Percentiles rank a stretch among this genome's conserved stretches.
Evolutionary conservation across 2,113 vertebrate species (phyloP).

Genomic region (Furnarius figulus): DNA sequence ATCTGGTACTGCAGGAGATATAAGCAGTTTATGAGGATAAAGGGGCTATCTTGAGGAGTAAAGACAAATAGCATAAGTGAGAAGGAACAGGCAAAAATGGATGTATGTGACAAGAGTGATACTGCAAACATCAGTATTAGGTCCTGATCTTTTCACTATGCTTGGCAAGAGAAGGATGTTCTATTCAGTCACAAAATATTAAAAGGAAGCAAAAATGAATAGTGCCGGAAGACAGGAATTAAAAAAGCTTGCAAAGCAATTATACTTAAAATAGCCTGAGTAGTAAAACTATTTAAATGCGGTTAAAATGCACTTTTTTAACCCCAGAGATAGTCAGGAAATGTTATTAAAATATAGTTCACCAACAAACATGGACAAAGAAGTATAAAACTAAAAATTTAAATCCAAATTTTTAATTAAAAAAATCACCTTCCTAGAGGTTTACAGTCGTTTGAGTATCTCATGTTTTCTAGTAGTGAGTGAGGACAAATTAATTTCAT

Average conservation of each 20-base stretch:
- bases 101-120: background rate
- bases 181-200: background rate
- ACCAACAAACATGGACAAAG: background rate
- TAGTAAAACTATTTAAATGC: background rate
- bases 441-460: background rate
- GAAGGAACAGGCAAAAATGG: background rate
- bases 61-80: constrained; percentile 43
- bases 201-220: background rate
- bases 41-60: constrained; percentile 39
- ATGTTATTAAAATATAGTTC: background rate
- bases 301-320: background rate
- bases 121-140: background rate
- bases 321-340: background rate
- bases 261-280: background rate
- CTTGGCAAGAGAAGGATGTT: background rate
- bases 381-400: background rate
- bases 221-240: background rate
- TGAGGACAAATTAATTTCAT: background rate
- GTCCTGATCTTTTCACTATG: background rate
- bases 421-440: background rate
- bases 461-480: background rate
- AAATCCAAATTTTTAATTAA: background rate
- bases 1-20: background rate
- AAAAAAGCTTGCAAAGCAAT: background rate
- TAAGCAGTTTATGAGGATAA: background rate